Base-by-base conservation (phyloP, 2,797 vertebrate species). In the Periparus ater region DNA sequence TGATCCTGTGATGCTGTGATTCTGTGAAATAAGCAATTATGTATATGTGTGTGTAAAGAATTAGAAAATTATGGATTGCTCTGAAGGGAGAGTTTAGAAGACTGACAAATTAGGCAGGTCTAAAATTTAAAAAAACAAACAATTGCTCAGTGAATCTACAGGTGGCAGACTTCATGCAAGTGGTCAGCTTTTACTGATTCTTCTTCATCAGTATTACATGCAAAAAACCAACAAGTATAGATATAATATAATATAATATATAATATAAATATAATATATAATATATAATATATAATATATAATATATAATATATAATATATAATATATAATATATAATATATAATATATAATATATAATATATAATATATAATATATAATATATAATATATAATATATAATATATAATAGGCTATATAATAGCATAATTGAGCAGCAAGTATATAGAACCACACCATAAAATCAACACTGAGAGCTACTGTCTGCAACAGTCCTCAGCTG, bases 11-110 rank as follows among this genome's bases (percentile, higher is more conserved):
- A 60, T 44, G 9, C 20, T 45, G 30, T 45, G n/a, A 36, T 21
- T 55, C 44, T 34, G 25, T 75, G n/a, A 79, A 88, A 83, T n/a
- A 68, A 60, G 2, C 8, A 51, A 17, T 4, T 32, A 17, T 1
- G 0, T 13, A 3, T 26, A 38, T 29, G 18, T 65, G 14, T 2
- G 0, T 44, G 47, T 44, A 71, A 1, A 38, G 10, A 30, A 50
- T 29, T 53, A 62, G 23, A 84, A 34, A 80, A 71, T 15, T 47
- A 9, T 14, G 63, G 10, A 21, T 51, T 40, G 8, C 10, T 68
- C 4, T 45, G 32, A 68, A 65, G 4, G 13, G 15, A 45, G 4
- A 23, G 14, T 87, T 91, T 57, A 29, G 32, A 81, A 34, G 11
- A 42, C 23, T 61, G 21, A 70, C 5, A 68, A 48, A 72, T 48